phyloP scores from a whole-genome alignment of 2,888 invertebrate genomes.

The Acleris sparsana region DNA sequence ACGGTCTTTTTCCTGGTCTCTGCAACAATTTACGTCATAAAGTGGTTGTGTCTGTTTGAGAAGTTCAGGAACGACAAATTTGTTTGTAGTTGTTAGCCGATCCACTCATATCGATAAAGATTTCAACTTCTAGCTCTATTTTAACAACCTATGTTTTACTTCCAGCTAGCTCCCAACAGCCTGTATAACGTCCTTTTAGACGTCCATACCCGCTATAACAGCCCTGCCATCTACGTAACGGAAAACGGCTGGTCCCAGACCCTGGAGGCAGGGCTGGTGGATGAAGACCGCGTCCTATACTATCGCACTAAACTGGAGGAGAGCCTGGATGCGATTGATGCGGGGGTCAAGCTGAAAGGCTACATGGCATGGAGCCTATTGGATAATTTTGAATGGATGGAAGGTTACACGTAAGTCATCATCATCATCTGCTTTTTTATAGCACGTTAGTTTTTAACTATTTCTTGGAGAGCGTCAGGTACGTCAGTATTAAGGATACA shows the following conservation, averaged over 20 bases:
- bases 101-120: neutral
- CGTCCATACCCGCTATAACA: conserved; percentile 73
- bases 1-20: no score
- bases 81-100: neutral
- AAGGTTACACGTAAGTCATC: conserved; percentile 78
- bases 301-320: conserved; percentile 70
- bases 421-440: neutral
- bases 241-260: conserved; percentile 84
- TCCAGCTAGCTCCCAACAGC: conserved; percentile 81
- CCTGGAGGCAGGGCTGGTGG: conserved; percentile 56
- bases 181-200: conserved; percentile 80
- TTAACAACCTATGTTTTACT: neutral
- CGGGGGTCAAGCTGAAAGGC: conserved; percentile 73
- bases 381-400: conserved; percentile 86
- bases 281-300: conserved; percentile 73
- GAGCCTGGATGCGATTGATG: conserved; percentile 69
- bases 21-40: no score
- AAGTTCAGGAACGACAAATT: no score
- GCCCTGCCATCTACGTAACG: conserved; percentile 81
- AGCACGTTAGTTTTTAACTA: neutral
- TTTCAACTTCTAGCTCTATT: no score
- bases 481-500: no score
- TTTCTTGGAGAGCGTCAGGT: no score
- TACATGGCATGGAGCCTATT: conserved; percentile 86
- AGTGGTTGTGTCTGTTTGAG: no score